Evolutionary conservation across 2,888 invertebrate genomes (phyloP).

Genomic region (Trachelus stipa): DNA sequence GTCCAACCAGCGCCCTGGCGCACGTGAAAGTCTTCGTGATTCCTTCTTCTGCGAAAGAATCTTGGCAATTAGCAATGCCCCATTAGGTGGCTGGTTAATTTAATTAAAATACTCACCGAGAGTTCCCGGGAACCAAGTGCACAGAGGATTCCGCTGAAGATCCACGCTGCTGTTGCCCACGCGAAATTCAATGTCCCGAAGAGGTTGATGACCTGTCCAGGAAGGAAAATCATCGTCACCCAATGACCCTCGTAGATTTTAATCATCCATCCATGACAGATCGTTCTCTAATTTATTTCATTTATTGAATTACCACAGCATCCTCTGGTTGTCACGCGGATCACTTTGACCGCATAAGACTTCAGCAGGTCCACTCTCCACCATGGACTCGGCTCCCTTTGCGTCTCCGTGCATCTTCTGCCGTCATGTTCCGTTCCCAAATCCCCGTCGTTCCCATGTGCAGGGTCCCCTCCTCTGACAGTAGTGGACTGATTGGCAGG

Average conservation of each 20-base stretch:
- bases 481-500: slow-evolving; percentile 93
- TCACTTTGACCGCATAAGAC: slow-evolving; percentile 86
- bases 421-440: slow-evolving; percentile 86
- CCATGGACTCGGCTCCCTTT: slow-evolving; percentile 91
- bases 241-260: neutral
- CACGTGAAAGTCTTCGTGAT: slow-evolving; percentile 90
- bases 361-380: slow-evolving; percentile 90
- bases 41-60: slow-evolving; percentile 80
- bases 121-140: slow-evolving; percentile 94
- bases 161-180: slow-evolving; percentile 93
- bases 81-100: neutral
- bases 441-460: slow-evolving; percentile 91
- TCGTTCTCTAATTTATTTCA: neutral
- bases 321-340: slow-evolving; percentile 86
- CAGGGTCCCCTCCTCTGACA: slow-evolving; percentile 83
- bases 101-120: slow-evolving; percentile 72
- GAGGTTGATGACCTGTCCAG: slow-evolving; percentile 81
- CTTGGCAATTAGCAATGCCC: slow-evolving; percentile 20
- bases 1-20: slow-evolving; percentile 85
- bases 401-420: slow-evolving; percentile 89
- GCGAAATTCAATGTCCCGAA: slow-evolving; percentile 88
- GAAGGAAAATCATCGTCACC: neutral
- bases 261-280: neutral
- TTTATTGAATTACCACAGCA: slow-evolving; percentile 74
- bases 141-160: slow-evolving; percentile 88